Evolutionary conservation across 2,113 vertebrate genomes (phyloP), one percentile per base, ranked within the genome.

Genomic region (Rattus rattus): DNA sequence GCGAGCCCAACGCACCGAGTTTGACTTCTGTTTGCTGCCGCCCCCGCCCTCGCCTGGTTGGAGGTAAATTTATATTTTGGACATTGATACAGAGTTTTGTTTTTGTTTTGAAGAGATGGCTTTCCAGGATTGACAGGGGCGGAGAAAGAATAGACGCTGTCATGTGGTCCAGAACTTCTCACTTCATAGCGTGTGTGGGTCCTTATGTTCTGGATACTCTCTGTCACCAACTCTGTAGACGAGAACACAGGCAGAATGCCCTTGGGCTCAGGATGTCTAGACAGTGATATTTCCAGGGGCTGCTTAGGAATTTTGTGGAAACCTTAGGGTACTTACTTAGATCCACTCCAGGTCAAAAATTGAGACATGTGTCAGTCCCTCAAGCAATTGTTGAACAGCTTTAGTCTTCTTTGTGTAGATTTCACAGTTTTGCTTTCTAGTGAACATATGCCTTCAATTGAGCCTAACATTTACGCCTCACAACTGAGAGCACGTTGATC

Each of bases 141-240:
- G 7, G 28, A 59, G 63, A 52, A 80, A 84, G 84, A 65, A 90
- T 85, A 92, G 94, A 94, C 24, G 43, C 90, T 76, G 56, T 93
- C 95, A 5, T 61, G 56, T 73, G n/a, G 56, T 69, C 28, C 75
- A 88, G 73, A 93, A 61, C n/a, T 85, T 7, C 26, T 69, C 3
- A 19, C 56, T 73, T 69, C 22, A 2, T 30, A 3, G 83, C 69
- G 77, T 92, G 33, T 52, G 67, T 80, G 39, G 47, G 39, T 76
- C 28, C 92, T 87, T 90, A 79, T 43, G 49, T 89, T 65, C 92
- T 70, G 88, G 85, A 33, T 65, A 3, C 39, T 88, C 30, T 79
- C 36, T 4, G 30, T 79, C 84, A 75, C 73, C 79, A 79, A 0
- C 88, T 73, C 43, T 33, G 75, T 80, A 85, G 79, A 84, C 47